A percentile compares a stretch with the other conserved stretches of the same genome.
These are phyloP conservation scores for Papilio aristodemus DNA, from an alignment of 1,140 invertebrate species.

Conservation along the genomic window DNA sequence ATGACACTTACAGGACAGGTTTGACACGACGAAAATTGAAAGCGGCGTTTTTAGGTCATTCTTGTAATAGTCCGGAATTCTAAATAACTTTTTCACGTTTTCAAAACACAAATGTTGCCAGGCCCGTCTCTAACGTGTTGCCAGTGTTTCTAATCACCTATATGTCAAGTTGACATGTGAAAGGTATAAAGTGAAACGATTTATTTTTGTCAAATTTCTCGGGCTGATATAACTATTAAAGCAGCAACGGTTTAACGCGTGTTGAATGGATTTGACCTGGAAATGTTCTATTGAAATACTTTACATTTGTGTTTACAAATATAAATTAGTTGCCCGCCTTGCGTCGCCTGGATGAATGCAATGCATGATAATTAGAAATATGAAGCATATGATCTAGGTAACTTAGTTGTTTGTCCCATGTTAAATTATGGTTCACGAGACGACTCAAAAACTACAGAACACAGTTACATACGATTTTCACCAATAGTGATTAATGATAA, in stretches of 20 bases:
- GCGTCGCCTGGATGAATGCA: neutral
- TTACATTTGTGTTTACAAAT: neutral
- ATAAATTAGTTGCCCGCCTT: neutral
- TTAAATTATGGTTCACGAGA: too few relatives aligned
- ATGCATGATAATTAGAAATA: neutral
- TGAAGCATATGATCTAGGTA: too few relatives aligned
- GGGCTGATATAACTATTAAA: conserved; percentile 1
- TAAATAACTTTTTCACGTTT: conserved; percentile 50
- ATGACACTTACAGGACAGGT: conserved; percentile 55
- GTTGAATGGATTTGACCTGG: conserved; percentile 16
- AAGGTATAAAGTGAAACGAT: conserved; percentile 31
- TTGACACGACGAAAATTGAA: conserved; percentile 56
- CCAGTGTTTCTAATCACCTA: conserved; percentile 51
- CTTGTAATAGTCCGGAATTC: conserved; percentile 59
- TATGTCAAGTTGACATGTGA: conserved; percentile 39
- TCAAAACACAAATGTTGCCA: conserved; percentile 52
- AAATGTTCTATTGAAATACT: conserved; percentile 5
- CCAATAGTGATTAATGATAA: too few relatives aligned
- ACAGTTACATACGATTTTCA: too few relatives aligned
- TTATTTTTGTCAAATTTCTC: conserved; percentile 28
- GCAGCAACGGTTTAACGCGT: conserved; percentile 10
- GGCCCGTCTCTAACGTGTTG: conserved; percentile 50
- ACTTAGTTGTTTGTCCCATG: too few relatives aligned
- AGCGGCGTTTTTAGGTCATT: conserved; percentile 72
- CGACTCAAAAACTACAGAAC: too few relatives aligned